These are phyloP conservation scores for Oxyruncus cristatus DNA, from an alignment of 2,113 vertebrate species.

Conservation along the genomic window DNA sequence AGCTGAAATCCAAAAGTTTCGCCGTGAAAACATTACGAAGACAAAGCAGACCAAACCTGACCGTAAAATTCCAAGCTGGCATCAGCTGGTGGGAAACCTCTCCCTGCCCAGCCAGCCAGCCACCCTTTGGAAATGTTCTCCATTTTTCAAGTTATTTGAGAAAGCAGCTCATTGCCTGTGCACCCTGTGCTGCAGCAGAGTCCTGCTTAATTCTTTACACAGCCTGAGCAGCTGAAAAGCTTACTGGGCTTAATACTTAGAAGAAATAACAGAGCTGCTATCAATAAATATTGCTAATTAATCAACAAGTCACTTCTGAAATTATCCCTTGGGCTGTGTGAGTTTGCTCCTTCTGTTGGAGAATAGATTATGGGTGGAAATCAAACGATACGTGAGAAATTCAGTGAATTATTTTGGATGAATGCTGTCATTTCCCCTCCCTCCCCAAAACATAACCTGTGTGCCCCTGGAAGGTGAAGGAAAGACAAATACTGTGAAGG, in stretches of 20 bases:
- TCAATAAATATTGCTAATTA: not conserved
- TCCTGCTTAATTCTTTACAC: not conserved
- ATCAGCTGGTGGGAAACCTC: accelerated
- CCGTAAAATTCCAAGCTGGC: accelerated
- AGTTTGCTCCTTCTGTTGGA: not conserved
- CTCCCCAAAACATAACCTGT: accelerated
- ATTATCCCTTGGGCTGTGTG: not conserved
- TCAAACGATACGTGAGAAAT: not conserved
- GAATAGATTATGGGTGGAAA: not conserved
- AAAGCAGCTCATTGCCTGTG: not conserved
- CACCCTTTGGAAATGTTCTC: not conserved
- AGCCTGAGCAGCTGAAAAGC: not conserved
- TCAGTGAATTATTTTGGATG: not conserved
- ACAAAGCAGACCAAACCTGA: not conserved
- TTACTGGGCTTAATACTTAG: not conserved
- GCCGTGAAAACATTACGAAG: not conserved
- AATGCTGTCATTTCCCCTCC: not conserved
- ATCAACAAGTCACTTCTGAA: not conserved
- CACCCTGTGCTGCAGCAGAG: not conserved
- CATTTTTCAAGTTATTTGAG: not conserved
- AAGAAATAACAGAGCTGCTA: not conserved
- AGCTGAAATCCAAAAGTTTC: not conserved
- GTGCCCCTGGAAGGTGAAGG: not conserved
- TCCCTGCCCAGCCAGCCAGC: accelerated
- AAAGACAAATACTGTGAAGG: not conserved